Percentiles rank a stretch among this genome's conserved stretches.
Evolutionary conservation across 2,113 vertebrate genomes (phyloP).

Genomic region (Salvator merianae): DNA sequence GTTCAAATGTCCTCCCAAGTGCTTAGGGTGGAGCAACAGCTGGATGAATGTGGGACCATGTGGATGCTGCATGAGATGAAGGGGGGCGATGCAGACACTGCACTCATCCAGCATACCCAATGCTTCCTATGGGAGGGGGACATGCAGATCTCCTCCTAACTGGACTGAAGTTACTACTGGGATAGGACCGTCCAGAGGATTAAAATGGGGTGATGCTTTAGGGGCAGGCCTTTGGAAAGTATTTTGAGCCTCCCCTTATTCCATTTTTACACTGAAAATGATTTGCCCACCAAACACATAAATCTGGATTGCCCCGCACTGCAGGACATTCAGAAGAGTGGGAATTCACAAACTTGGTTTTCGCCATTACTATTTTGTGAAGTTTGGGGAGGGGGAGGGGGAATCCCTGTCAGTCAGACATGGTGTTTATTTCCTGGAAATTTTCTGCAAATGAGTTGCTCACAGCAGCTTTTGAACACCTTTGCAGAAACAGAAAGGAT

Average conservation of each 20-base stretch:
- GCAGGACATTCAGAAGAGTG: background rate
- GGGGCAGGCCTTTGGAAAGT: background rate
- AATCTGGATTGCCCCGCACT: background rate
- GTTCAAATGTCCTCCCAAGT: no score
- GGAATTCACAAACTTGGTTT: background rate
- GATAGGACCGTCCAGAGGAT: no score
- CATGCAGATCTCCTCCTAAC: no score
- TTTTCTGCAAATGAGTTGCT: background rate
- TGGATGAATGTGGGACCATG: no score
- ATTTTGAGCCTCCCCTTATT: background rate
- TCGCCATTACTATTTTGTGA: background rate
- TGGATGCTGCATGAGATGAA: no score
- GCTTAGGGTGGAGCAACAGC: no score
- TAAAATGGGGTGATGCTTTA: no score
- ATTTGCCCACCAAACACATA: background rate
- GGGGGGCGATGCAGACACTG: no score
- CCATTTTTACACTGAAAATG: background rate
- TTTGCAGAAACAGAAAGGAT: background rate
- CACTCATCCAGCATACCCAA: no score
- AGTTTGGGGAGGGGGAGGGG: background rate
- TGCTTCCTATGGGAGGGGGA: no score
- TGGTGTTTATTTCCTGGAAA: background rate
- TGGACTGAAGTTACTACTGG: no score
- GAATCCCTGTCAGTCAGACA: background rate
- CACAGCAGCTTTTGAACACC: background rate